Percentiles rank a stretch among this genome's conserved stretches.
Conservation (phyloP, 2,888 invertebrate genomes). For the Drosophila stalkeri region DNA sequence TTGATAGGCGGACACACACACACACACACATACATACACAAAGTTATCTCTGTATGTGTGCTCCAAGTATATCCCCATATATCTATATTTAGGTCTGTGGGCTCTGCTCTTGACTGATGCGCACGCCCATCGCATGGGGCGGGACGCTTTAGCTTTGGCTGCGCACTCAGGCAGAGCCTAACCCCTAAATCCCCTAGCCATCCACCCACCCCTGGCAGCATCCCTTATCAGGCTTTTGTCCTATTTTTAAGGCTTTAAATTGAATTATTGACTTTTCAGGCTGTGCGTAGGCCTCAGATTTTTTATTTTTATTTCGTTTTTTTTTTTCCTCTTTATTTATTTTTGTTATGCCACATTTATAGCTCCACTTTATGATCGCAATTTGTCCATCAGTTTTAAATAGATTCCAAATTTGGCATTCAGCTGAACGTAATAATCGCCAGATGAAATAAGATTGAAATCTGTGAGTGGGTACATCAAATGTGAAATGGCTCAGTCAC, state of each 20-base stretch:
- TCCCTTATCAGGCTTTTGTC: conserved; percentile 53
- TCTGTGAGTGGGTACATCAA: conserved; percentile 31
- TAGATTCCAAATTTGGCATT: conserved; percentile 69
- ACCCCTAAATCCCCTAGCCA: neutral
- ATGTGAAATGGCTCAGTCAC: conserved; percentile 40
- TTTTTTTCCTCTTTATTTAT: conserved; percentile 15
- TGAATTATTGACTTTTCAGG: conserved; percentile 51
- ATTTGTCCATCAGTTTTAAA: conserved; percentile 59
- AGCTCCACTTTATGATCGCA: conserved; percentile 46
- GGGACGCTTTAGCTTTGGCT: conserved; percentile 1
- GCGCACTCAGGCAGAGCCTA: conserved; percentile 32
- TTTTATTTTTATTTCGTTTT: conserved; percentile 2
- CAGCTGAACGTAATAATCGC: conserved; percentile 50
- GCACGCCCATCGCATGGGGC: conserved; percentile 21
- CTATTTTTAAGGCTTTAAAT: conserved; percentile 71
- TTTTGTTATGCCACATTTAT: conserved; percentile 39
- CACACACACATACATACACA: neutral
- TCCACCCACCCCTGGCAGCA: neutral
- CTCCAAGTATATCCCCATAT: conserved; percentile 14
- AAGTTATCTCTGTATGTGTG: neutral
- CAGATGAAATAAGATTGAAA: conserved; percentile 1
- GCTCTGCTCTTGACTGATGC: conserved; percentile 53
- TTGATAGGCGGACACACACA: conserved; percentile 53
- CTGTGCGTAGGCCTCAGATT: conserved; percentile 3
- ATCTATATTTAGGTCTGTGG: conserved; percentile 73